phyloP scores from a whole-genome alignment of 1,140 invertebrate genomes.

The Drosophila guanche region DNA sequence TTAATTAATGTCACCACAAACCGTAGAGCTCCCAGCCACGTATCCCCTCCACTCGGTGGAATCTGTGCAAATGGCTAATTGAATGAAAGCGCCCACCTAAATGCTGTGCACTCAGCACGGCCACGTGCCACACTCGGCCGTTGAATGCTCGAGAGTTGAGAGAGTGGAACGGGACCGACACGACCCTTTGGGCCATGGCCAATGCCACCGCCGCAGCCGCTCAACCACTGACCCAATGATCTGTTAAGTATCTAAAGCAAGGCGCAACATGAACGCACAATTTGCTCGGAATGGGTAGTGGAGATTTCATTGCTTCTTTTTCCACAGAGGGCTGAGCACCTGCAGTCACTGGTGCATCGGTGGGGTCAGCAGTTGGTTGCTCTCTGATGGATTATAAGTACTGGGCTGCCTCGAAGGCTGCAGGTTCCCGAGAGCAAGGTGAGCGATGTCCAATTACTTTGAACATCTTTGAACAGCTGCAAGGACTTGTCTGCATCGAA shows the following conservation, averaged over 20 bases:
- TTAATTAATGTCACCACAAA: conserved; percentile 55
- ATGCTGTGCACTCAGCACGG: conserved; percentile 20
- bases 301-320: conserved; percentile 3
- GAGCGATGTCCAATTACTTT: conserved; percentile 50
- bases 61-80: conserved; percentile 61
- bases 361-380: conserved; percentile 21
- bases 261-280: conserved; percentile 11
- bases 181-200: background rate
- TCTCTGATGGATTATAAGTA: conserved; percentile 34
- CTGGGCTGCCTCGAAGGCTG: conserved; percentile 15
- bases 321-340: background rate
- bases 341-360: background rate
- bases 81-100: conserved; percentile 43
- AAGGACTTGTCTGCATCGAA: conserved; percentile 49
- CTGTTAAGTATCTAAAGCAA: conserved; percentile 49
- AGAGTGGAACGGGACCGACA: background rate
- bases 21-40: conserved; percentile 6
- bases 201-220: conserved; percentile 2
- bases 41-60: conserved; percentile 5
- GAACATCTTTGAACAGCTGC: conserved; percentile 50
- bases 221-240: conserved; percentile 44
- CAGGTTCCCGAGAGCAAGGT: conserved; percentile 17
- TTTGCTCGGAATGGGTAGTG: background rate
- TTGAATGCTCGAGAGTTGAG: background rate
- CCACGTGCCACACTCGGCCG: conserved; percentile 26